Percentiles rank a stretch among this genome's conserved stretches.
Evolutionary conservation across 2,888 invertebrate genomes (phyloP).

Genomic region (Carcina quercana): DNA sequence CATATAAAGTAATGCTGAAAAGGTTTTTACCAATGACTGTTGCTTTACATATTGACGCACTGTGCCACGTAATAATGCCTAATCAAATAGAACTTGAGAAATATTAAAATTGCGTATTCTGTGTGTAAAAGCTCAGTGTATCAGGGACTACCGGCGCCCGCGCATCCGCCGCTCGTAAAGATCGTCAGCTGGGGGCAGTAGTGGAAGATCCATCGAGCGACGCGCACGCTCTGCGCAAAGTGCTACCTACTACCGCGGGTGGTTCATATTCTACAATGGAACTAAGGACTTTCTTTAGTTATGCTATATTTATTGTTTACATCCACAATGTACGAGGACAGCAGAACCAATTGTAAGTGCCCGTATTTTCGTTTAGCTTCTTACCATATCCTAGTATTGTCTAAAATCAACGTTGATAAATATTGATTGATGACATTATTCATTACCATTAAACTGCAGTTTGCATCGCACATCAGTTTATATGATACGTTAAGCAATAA

Average conservation of each 20-base stretch:
- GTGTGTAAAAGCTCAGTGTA: constrained; percentile 45
- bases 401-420: no score
- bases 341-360: constrained; percentile 45
- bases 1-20: neutral
- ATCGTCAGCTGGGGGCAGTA: constrained; percentile 46
- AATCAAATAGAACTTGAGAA: constrained; percentile 25
- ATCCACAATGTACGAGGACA: constrained; percentile 39
- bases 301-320: constrained; percentile 31
- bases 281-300: constrained; percentile 37
- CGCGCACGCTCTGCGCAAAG: constrained; percentile 43
- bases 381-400: no score
- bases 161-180: constrained; percentile 31
- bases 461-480: no score
- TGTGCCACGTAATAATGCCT: neutral
- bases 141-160: constrained; percentile 17
- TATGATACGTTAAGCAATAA: no score
- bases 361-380: no score
- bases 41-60: neutral
- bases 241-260: constrained; percentile 33
- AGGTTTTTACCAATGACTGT: neutral
- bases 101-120: constrained; percentile 28
- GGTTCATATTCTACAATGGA: constrained; percentile 47
- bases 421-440: no score
- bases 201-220: constrained; percentile 47
- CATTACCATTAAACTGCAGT: no score